Base-by-base conservation (phyloP, 1,140 invertebrate genomes). In the Phthorimaea operculella region DNA sequence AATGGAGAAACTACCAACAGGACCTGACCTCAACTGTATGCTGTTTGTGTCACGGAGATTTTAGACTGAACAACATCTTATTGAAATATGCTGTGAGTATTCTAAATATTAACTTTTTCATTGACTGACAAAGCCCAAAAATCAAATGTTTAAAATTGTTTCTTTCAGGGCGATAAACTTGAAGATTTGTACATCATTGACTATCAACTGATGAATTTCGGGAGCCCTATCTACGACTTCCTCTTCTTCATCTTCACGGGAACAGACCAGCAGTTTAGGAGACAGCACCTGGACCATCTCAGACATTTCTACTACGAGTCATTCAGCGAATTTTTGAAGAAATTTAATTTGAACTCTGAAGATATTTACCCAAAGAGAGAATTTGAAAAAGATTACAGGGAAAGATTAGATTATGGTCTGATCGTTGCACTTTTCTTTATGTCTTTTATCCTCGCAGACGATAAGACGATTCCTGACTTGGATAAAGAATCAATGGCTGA, bases 41-140 rank as follows among this genome's bases (percentile, higher is more conserved):
- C 10, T 65, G 63, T 50, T 6, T 70, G 17, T 68, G 63, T 51
- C 72, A 74, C 51, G 64, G 67, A 5, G 72, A 74, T 53, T 74
- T 64, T 42, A 68, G 68, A 53, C 47, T 62, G 2, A 59, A 57
- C 21, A 74, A 74, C 56, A 62, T 74, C 17, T 54, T 74, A 54
- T 51, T 59, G 16, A 70, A 68, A 51, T 42, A 63, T 45, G 15
- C 33, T 11, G 70, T 71, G 1, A 51, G 42, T 51, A 28, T 6
- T 6, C 6, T 4, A 28, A 4, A 2, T 28, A 28, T 28, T n/a
- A n/a, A n/a, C n/a, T n/a, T n/a, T n/a, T n/a, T n/a, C n/a, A n/a
- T n/a, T n/a, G n/a, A n/a, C n/a, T n/a, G n/a, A n/a, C n/a, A n/a
- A n/a, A n/a, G n/a, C n/a, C n/a, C 6, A 28, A 28, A 4, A 28